Base-by-base conservation (phyloP, 2,888 invertebrate genomes). In the Drosophila tripunctata region DNA sequence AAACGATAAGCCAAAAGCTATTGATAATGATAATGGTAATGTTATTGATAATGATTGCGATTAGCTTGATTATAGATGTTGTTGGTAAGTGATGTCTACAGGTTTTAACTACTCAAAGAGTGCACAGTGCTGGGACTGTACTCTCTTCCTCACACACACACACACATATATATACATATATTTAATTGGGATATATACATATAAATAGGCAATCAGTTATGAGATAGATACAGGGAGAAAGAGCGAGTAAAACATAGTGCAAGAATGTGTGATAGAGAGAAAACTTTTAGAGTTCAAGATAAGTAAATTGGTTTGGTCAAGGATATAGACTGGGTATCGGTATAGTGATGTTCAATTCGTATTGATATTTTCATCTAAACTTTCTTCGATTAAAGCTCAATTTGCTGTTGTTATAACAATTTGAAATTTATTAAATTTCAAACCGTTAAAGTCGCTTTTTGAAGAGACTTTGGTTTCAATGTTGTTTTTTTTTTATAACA, bases 1-100 rank as follows among this genome's bases (percentile, higher is more conserved):
- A 67, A 75, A 69, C 41, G 35, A 68, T 62, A 66, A 69, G 21
- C n/a, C 40, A 55, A 63, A 63, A 33, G 38, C 31, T 44, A 50
- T 17, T 44, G 54, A 35, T 44, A 44, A 55, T 33, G 43, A 21
- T 36, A 58, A 36, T 60, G 38, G 31, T 48, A 21, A 30, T 30
- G 40, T 12, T 51, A 45, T 19, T 44, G 44, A 30, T 48, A 7
- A 33, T 43, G 47, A 43, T 41, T 6, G 21, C 30, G 41, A 55
- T 10, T 19, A 63, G 14, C 10, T 22, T 31, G 31, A 22, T 21
- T 30, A 51, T 14, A 30, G 19, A 40, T n/a, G n/a, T 8, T 27
- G 24, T 19, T 15, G 10, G 31, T 24, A 19, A 19, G 3, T 12
- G 8, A 30, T 41, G 24, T 27, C 15, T 38, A 24, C n/a, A 14